These are phyloP conservation scores for Heterodera schachtii DNA, from an alignment of 1,140 invertebrate genomes.

Conservation along the genomic window DNA sequence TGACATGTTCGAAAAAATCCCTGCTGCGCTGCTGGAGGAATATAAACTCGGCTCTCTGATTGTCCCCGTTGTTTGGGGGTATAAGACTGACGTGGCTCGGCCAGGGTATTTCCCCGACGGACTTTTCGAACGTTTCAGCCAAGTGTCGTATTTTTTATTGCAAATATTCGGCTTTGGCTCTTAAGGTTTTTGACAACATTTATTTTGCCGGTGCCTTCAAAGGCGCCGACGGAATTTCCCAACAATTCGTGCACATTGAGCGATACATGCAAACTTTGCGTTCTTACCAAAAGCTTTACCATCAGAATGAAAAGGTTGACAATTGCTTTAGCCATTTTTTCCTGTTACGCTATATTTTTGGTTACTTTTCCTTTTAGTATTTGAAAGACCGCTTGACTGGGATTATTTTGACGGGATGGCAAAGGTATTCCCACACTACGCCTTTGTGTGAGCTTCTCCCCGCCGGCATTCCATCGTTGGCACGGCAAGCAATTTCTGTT, in stretches of 20 bases:
- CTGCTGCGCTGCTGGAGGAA: constrained; percentile 46
- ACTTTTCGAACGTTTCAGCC: constrained; percentile 46
- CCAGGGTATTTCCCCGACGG: constrained; percentile 51
- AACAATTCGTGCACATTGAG: constrained; percentile 46
- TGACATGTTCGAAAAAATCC: constrained; percentile 53
- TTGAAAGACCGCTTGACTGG: constrained; percentile 31
- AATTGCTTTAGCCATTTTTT: neutral
- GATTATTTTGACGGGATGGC: constrained; percentile 57
- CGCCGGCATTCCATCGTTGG: constrained; percentile 77
- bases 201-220: constrained; percentile 56
- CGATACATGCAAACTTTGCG: constrained; percentile 49
- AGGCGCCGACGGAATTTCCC: constrained; percentile 54
- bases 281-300: constrained; percentile 50
- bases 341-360: neutral
- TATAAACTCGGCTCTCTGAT: constrained; percentile 19
- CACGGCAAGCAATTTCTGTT: constrained; percentile 35
- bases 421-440: constrained; percentile 82
- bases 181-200: constrained; percentile 45
- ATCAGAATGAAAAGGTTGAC: constrained; percentile 18
- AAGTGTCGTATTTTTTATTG: constrained; percentile 15
- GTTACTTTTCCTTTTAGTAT: constrained; percentile 30
- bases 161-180: neutral
- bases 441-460: constrained; percentile 85
- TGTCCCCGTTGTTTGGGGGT: constrained; percentile 37
- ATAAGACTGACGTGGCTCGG: constrained; percentile 40